Base-by-base conservation (phyloP, 1,140 invertebrate species). In the Drosophila trapezifrons region DNA sequence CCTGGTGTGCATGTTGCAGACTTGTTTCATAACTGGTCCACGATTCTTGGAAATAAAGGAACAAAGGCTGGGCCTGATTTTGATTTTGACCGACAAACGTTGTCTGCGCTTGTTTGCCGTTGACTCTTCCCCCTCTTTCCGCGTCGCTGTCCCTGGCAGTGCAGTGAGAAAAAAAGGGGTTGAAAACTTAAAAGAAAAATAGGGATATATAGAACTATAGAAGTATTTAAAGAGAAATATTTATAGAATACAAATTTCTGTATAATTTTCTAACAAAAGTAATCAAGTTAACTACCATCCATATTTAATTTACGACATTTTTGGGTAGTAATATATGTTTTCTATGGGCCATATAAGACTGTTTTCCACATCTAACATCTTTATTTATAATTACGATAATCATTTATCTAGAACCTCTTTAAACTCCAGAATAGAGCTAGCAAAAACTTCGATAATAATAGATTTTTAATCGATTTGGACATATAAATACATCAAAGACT, bases 11-110 rank as follows among this genome's bases (percentile, higher is more conserved):
- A 72, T 89, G 80, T 80, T 84, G 80, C 80, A 80, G 84, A 89
- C 84, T 90, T 89, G 89, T 90, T 90, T 91, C 87, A 90, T 90
- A 90, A 90, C 87, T 90, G 89, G 87, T 90, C 84, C 83, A 91
- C 69, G 70, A 82, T 90, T 90, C 87, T 91, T 62, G 64, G 87
- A 90, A 90, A 79, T 85, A 80, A 78, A 77, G 65, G 83, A 81
- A 90, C 87, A 90, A 90, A 90, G 87, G 76, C 81, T 80, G 80
- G 77, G 80, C 54, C 87, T 87, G 82, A 87, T 90, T 90, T 90
- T 87, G 87, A 90, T 90, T 90, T 90, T 90, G 89, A 90, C 87
- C 87, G 87, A 91, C 83, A 90, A 90, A 91, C 70, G 80, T 86
- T 80, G 83, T 78, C 79, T 79, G 83, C 63, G 79, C 83, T 76